Percentiles rank a stretch among this genome's conserved stretches.
Conservation (phyloP, 2,113 vertebrate species). For the Stictonetta naevosa region DNA sequence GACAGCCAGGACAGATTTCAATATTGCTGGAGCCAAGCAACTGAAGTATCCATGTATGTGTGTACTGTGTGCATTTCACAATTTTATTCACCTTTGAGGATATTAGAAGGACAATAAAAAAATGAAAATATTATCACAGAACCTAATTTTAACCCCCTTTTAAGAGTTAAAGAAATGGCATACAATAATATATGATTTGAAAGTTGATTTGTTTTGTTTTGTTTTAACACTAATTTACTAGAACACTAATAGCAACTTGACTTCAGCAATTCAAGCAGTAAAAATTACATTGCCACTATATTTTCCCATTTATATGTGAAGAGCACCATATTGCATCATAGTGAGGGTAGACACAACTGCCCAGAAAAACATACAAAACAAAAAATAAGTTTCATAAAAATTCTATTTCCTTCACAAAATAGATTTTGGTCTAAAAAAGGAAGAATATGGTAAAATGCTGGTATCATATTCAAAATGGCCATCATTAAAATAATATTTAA, state of each 20-base stretch:
- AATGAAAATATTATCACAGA: not conserved
- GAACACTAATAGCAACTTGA: not conserved
- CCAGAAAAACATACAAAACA: not conserved
- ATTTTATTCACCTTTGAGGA: not conserved
- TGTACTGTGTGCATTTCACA: not conserved
- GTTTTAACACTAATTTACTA: not conserved
- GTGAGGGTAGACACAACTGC: not conserved
- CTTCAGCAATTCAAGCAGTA: not conserved
- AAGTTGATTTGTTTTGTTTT: not conserved
- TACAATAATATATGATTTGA: not conserved
- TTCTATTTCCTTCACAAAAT: not conserved
- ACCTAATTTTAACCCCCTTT: not conserved
- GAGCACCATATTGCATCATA: not conserved
- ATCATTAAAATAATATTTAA: not conserved
- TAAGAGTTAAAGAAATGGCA: not conserved
- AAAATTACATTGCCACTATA: fast-evolving
- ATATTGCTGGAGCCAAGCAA: not conserved
- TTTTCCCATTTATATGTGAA: not conserved
- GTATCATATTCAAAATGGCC: not conserved
- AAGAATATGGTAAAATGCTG: not conserved
- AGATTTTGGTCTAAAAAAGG: not conserved
- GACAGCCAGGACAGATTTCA: not conserved
- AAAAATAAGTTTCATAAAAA: not conserved
- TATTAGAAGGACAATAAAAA: not conserved
- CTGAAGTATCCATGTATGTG: not conserved